These are phyloP conservation scores for Seira musarum DNA, from an alignment of 2,888 invertebrate genomes.

Conservation along the genomic window DNA sequence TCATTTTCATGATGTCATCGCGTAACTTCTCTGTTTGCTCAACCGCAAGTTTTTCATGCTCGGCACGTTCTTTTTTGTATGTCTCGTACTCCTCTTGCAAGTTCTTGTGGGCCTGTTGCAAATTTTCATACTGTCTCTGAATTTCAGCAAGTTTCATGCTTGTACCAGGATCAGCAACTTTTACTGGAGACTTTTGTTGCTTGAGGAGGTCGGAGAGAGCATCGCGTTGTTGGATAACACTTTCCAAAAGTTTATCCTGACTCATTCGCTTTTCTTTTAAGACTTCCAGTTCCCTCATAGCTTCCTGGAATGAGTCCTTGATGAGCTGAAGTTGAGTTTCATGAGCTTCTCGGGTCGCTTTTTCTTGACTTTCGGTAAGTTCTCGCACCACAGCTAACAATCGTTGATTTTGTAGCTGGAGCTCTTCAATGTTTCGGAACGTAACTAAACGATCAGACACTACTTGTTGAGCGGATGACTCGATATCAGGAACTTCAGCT, in stretches of 20 bases:
- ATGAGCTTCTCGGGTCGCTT: slow-evolving; percentile 78
- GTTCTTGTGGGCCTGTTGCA: slow-evolving; percentile 80
- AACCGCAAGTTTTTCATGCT: slow-evolving; percentile 86
- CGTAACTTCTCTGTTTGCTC: slow-evolving; percentile 88
- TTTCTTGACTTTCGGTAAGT: slow-evolving; percentile 87
- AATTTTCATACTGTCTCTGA: slow-evolving; percentile 76
- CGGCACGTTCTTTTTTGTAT: slow-evolving; percentile 87
- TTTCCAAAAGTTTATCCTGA: slow-evolving; percentile 87
- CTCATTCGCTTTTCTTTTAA: slow-evolving; percentile 84
- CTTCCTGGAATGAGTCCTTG: slow-evolving; percentile 72
- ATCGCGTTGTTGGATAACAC: slow-evolving; percentile 87
- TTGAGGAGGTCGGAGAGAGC: slow-evolving; percentile 70
- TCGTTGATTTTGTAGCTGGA: slow-evolving; percentile 92
- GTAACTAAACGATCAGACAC: slow-evolving; percentile 91
- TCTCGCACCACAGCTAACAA: slow-evolving; percentile 87
- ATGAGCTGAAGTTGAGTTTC: slow-evolving; percentile 61
- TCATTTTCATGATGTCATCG: slow-evolving; percentile 78
- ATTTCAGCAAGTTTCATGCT: slow-evolving; percentile 71
- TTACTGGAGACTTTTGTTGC: slow-evolving; percentile 44
- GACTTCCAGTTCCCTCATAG: slow-evolving; percentile 78
- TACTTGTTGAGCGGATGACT: slow-evolving; percentile 68
- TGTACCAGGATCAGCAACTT: slow-evolving; percentile 37
- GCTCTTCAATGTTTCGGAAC: slow-evolving; percentile 88
- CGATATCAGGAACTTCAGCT: slow-evolving; percentile 57
- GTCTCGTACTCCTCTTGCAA: slow-evolving; percentile 87